These are phyloP conservation scores for Tursiops truncatus DNA, from an alignment of 2,113 vertebrate species.

Conservation along the genomic window DNA sequence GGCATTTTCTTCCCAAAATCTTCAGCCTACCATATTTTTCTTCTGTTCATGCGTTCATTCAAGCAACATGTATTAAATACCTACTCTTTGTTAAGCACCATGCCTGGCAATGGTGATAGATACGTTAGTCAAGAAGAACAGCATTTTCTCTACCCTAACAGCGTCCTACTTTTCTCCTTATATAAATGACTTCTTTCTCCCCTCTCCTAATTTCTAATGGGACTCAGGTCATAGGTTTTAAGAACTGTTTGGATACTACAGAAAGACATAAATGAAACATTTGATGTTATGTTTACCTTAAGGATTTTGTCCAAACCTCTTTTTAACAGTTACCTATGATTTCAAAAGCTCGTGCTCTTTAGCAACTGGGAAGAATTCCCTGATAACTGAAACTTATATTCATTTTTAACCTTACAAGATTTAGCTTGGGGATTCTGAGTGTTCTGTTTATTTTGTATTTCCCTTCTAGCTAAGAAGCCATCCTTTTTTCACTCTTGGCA, in stretches of 20 bases:
- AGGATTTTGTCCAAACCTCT: neutral
- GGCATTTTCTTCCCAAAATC: neutral
- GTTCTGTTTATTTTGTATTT: conserved; percentile 41
- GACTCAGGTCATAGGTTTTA: neutral
- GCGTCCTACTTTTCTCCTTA: neutral
- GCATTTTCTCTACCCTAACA: neutral
- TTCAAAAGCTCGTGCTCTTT: neutral
- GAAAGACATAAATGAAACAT: neutral
- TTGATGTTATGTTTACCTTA: neutral
- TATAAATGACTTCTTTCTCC: neutral
- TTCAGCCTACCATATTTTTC: neutral
- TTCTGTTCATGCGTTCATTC: neutral
- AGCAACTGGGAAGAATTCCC: neutral
- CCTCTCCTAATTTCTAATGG: neutral
- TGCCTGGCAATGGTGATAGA: neutral
- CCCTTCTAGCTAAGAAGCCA: neutral
- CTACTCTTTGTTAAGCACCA: neutral
- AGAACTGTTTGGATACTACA: neutral
- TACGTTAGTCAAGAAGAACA: neutral
- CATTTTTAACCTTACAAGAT: neutral
- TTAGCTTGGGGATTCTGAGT: neutral
- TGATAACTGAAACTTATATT: neutral
- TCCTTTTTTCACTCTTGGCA: neutral
- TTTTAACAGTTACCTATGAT: neutral
- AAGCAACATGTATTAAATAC: neutral